phyloP scores from a whole-genome alignment of 2,888 invertebrate genomes.

The Zaprionus obscuricornis region DNA sequence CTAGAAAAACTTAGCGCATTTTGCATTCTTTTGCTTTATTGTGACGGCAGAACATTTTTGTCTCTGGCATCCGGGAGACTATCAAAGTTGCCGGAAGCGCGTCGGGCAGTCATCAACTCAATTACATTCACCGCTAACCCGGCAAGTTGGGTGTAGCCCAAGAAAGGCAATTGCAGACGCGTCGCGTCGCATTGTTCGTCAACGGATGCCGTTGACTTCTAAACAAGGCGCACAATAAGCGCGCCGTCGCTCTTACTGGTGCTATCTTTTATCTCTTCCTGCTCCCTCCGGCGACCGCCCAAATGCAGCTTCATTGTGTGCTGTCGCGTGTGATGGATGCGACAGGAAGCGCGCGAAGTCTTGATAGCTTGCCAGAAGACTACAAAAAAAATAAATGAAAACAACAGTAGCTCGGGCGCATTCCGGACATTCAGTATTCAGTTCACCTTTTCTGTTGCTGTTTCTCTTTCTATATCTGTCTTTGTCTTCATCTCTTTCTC shows the following conservation, averaged over 20 bases:
- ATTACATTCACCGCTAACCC: slow-evolving; percentile 60
- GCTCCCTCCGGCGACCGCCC: slow-evolving; percentile 3
- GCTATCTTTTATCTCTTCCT: slow-evolving; percentile 59
- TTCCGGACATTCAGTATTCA: slow-evolving; percentile 25
- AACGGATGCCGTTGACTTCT: slow-evolving; percentile 48
- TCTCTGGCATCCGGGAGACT: slow-evolving; percentile 64
- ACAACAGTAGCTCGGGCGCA: slow-evolving; percentile 1
- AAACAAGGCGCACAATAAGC: slow-evolving; percentile 69
- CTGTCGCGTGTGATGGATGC: slow-evolving; percentile 66
- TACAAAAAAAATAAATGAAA: slow-evolving; percentile 26
- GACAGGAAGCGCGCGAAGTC: slow-evolving; percentile 64
- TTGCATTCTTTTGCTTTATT: slow-evolving; percentile 40
- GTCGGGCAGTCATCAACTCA: slow-evolving; percentile 71
- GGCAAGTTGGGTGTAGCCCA: slow-evolving; percentile 34
- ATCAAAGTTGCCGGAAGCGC: slow-evolving; percentile 68
- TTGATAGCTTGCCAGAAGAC: slow-evolving; percentile 44
- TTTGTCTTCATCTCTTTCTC: too few relatives aligned
- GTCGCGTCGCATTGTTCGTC: slow-evolving; percentile 44
- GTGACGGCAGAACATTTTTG: slow-evolving; percentile 47
- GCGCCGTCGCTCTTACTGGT: slow-evolving; percentile 45
- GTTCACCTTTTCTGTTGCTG: slow-evolving; percentile 39
- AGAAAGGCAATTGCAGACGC: slow-evolving; percentile 38
- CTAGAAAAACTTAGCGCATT: slow-evolving; percentile 17
- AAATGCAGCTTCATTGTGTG: slow-evolving; percentile 47
- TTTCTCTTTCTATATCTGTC: neutral